A percentile compares a stretch with the other conserved stretches of the same genome.
These are phyloP conservation scores for Falcunculus frontatus DNA, from an alignment of 2,113 vertebrate species.

Conservation along the genomic window DNA sequence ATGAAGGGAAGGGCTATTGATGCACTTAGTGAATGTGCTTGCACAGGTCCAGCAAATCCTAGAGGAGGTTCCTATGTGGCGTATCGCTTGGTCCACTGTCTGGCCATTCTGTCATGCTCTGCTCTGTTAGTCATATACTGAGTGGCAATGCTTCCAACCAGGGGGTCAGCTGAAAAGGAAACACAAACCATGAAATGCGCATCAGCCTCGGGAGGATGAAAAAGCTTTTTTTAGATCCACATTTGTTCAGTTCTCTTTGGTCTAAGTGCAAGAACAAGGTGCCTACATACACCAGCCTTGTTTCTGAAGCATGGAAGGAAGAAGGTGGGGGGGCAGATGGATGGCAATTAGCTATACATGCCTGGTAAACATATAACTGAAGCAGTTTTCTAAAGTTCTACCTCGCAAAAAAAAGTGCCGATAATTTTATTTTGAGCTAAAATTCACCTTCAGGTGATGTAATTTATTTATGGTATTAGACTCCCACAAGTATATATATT, in stretches of 20 bases:
- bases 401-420: neutral
- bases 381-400: neutral
- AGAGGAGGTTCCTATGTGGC: constrained; percentile 82
- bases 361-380: neutral
- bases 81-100: constrained; percentile 97
- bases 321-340: neutral
- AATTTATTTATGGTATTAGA: neutral
- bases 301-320: neutral
- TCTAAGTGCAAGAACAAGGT: neutral
- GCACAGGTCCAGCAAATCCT: constrained; percentile 80
- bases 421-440: neutral
- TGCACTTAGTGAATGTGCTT: constrained; percentile 99
- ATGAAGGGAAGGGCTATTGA: constrained; percentile 77
- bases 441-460: neutral
- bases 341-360: neutral
- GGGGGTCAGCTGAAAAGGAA: constrained; percentile 87
- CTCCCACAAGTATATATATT: neutral
- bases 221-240: neutral
- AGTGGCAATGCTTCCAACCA: constrained; percentile 95
- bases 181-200: neutral
- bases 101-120: constrained; percentile 94
- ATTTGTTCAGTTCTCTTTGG: neutral
- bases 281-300: neutral
- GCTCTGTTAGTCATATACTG: constrained; percentile 97
- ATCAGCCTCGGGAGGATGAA: neutral